Conservation (phyloP, 2,888 invertebrate species). For the Patella caerulea region DNA sequence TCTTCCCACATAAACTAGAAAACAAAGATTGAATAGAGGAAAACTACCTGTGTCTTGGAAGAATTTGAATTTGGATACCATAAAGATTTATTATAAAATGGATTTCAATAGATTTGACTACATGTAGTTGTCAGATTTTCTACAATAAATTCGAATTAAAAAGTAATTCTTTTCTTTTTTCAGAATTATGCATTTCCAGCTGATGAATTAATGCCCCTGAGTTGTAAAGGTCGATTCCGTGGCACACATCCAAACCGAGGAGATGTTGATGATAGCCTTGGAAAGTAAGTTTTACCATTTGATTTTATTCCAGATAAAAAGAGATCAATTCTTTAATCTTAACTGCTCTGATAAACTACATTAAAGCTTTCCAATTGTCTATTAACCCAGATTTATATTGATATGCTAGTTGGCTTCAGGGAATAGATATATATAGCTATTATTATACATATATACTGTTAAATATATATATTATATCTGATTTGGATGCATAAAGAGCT, state of each 20-base stretch:
- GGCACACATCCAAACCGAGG: conserved; percentile 92
- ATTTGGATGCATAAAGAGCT: too few species aligned
- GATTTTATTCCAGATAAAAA: neutral
- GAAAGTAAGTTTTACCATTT: conserved; percentile 83
- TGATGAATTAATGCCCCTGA: conserved; percentile 97
- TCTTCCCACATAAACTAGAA: too few species aligned
- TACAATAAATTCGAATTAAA: too few species aligned
- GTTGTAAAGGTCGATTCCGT: conserved; percentile 91
- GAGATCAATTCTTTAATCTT: neutral
- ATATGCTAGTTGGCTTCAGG: neutral
- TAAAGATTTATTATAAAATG: too few species aligned
- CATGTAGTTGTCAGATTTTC: too few species aligned
- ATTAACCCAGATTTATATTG: neutral
- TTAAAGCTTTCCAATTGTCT: too few species aligned
- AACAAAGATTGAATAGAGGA: too few species aligned
- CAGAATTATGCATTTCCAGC: conserved; percentile 94
- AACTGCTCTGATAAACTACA: neutral
- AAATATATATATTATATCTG: too few species aligned
- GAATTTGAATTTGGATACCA: too few species aligned
- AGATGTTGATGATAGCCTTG: conserved; percentile 95
- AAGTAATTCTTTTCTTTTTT: conserved; percentile 20
- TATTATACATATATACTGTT: neutral
- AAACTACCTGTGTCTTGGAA: too few species aligned
- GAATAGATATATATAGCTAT: neutral
- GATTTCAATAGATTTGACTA: too few species aligned